phyloP scores from a whole-genome alignment of 1,140 invertebrate species.

The Steinernema feltiae region DNA sequence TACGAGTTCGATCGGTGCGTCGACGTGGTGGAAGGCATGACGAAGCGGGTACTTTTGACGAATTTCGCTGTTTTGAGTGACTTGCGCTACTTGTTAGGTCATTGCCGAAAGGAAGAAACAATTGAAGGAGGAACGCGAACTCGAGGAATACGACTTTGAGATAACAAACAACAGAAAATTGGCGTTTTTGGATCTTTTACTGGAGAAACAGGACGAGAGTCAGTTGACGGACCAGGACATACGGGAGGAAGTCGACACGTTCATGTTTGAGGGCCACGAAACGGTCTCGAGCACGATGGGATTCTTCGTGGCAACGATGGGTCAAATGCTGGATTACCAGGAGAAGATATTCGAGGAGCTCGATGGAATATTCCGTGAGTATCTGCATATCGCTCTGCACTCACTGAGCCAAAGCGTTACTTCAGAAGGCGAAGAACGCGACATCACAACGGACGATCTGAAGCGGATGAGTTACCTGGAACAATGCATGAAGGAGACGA shows the following conservation, averaged over 20 bases:
- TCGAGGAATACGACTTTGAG: neutral
- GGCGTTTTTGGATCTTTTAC: slow-evolving; percentile 82
- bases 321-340: slow-evolving; percentile 62
- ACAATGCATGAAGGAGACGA: slow-evolving; percentile 66
- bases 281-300: slow-evolving; percentile 77
- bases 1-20: slow-evolving; percentile 14
- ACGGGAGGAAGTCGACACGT: slow-evolving; percentile 72
- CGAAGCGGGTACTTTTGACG: neutral
- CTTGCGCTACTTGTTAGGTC: slow-evolving; percentile 61
- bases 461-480: slow-evolving; percentile 76
- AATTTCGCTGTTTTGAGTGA: neutral
- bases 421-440: slow-evolving; percentile 67
- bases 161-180: slow-evolving; percentile 69
- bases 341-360: slow-evolving; percentile 73
- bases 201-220: slow-evolving; percentile 72
- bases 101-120: slow-evolving; percentile 67
- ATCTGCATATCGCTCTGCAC: neutral
- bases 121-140: neutral
- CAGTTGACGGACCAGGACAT: slow-evolving; percentile 60
- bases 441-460: slow-evolving; percentile 71
- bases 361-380: slow-evolving; percentile 67
- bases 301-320: slow-evolving; percentile 60
- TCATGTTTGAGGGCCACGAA: slow-evolving; percentile 74
- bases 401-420: neutral
- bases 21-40: neutral